Percentiles rank a stretch among this genome's conserved stretches.
phyloP scores from a whole-genome alignment of 2,888 invertebrate genomes.

The Cerceris rybyensis region DNA sequence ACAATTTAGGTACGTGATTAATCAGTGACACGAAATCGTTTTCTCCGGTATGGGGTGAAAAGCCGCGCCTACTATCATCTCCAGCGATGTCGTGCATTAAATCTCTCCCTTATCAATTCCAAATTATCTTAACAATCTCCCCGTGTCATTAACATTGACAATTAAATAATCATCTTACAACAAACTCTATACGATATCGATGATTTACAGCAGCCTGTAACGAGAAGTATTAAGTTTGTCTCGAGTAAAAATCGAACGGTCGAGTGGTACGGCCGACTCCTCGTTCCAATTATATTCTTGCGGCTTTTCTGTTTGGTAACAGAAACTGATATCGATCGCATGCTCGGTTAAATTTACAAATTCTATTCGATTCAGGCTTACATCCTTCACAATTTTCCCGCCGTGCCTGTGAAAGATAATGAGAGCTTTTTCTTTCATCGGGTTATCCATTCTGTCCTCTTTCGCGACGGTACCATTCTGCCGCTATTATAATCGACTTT shows the following conservation, averaged over 20 bases:
- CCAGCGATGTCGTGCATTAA: slow-evolving; percentile 30
- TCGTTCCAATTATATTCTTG: slow-evolving; percentile 18
- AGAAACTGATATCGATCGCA: slow-evolving; percentile 29
- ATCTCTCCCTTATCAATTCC: slow-evolving; percentile 5
- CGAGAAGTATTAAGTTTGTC: too few species aligned
- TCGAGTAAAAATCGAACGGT: slow-evolving; percentile 46
- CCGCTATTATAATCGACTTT: slow-evolving; percentile 1
- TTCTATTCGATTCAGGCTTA: background rate
- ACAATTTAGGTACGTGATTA: slow-evolving; percentile 59
- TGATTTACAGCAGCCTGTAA: too few species aligned
- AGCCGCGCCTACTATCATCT: slow-evolving; percentile 64
- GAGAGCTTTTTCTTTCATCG: slow-evolving; percentile 5
- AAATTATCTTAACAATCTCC: background rate
- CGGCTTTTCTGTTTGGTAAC: slow-evolving; percentile 34
- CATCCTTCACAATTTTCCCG: slow-evolving; percentile 25
- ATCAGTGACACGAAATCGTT: slow-evolving; percentile 52
- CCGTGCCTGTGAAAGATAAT: slow-evolving; percentile 22
- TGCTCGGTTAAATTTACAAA: slow-evolving; percentile 8
- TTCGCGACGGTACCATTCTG: slow-evolving; percentile 35
- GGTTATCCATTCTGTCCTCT: background rate
- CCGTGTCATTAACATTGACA: background rate
- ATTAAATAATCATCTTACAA: too few species aligned
- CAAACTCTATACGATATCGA: too few species aligned
- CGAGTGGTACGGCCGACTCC: slow-evolving; percentile 44
- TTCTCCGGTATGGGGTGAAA: slow-evolving; percentile 54